A percentile compares a stretch with the other conserved stretches of the same genome.
Evolutionary conservation across 35 echinoderm and acorn worm species (phyloP).

Genomic region (Diadema setosum): DNA sequence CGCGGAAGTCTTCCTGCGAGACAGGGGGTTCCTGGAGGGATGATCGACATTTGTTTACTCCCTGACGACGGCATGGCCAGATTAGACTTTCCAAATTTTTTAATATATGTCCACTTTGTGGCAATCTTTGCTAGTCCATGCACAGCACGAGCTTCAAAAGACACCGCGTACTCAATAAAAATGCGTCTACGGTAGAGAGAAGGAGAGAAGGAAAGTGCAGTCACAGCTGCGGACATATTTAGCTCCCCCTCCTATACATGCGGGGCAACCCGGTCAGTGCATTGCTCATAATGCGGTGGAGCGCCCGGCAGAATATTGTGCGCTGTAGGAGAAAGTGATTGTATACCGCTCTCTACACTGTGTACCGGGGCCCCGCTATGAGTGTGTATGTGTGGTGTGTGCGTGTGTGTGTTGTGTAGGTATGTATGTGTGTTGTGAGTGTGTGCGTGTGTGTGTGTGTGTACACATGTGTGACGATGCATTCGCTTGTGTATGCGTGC

Average conservation of each 20-base stretch:
- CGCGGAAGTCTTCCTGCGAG: not conserved
- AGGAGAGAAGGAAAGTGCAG: not conserved
- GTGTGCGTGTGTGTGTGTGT: not conserved
- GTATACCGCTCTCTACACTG: not conserved
- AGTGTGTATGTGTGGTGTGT: not conserved
- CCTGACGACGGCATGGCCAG: not conserved
- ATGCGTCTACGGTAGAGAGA: not conserved
- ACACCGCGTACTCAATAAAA: slow-evolving; percentile 16
- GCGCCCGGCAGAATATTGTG: too few species aligned
- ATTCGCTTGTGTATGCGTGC: not conserved
- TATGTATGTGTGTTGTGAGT: not conserved
- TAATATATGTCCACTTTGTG: slow-evolving; percentile 30
- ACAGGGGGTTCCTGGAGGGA: not conserved
- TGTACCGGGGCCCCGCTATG: not conserved
- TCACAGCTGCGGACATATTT: not conserved
- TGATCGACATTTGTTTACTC: slow-evolving; percentile 18
- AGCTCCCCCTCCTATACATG: too few species aligned
- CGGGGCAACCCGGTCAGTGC: too few species aligned
- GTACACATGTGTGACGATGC: not conserved
- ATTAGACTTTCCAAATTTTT: slow-evolving; percentile 19
- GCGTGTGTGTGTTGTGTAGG: not conserved
- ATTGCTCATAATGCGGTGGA: too few species aligned
- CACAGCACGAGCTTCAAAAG: not conserved
- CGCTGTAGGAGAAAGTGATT: too few species aligned
- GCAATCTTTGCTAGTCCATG: not conserved